A percentile compares a stretch with the other conserved stretches of the same genome.
These are phyloP conservation scores for Tragelaphus buxtoni DNA, from an alignment of 2,113 vertebrate genomes.

Conservation along the genomic window DNA sequence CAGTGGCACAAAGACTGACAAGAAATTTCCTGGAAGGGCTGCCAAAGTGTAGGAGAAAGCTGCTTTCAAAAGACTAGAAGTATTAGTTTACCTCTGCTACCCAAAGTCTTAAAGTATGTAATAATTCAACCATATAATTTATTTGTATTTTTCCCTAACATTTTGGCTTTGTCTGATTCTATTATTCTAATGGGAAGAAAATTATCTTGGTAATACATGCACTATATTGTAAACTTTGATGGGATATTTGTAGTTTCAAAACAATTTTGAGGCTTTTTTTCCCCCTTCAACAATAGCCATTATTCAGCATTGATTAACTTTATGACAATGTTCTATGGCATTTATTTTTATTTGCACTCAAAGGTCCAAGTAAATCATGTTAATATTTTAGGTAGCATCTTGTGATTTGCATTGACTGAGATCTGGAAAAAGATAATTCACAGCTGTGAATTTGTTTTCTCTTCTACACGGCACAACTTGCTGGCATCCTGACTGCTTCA, in stretches of 20 bases:
- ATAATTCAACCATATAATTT: neutral
- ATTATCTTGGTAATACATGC: neutral
- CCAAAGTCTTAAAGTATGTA: neutral
- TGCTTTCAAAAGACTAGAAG: neutral
- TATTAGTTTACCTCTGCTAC: neutral
- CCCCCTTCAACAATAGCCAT: neutral
- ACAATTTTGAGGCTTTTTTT: neutral
- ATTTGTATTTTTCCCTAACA: neutral
- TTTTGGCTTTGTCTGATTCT: neutral
- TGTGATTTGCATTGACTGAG: conserved; percentile 1
- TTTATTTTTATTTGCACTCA: conserved; percentile 24
- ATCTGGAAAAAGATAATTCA: neutral
- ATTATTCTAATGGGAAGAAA: neutral
- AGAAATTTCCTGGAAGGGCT: neutral
- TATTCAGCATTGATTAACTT: neutral
- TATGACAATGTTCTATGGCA: neutral
- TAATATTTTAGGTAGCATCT: neutral
- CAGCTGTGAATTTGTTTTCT: neutral
- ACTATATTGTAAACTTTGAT: neutral
- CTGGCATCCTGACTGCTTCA: neutral
- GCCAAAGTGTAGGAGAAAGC: neutral
- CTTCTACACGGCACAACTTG: neutral
- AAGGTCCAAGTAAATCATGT: neutral
- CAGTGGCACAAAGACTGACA: neutral
- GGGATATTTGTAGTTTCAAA: neutral